These are phyloP conservation scores for Chymomyza costata DNA, from an alignment of 1,140 invertebrate genomes.

Conservation along the genomic window DNA sequence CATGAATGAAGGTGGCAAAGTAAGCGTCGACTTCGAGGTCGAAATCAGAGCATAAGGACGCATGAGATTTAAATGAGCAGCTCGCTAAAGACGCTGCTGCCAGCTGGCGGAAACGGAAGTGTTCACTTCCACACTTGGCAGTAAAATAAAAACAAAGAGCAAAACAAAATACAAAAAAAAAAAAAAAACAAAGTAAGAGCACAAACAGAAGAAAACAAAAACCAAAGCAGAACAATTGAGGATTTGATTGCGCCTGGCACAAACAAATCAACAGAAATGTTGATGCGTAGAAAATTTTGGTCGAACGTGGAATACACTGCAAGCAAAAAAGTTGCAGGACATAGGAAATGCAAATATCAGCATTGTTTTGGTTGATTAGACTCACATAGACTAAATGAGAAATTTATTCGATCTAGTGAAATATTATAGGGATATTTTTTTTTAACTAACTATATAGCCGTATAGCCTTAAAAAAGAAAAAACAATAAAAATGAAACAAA, in stretches of 20 bases:
- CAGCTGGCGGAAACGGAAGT: constrained; percentile 54
- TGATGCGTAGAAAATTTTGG: too few relatives aligned
- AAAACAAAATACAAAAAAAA: constrained; percentile 4
- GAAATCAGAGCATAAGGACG: constrained; percentile 18
- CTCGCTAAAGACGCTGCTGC: neutral
- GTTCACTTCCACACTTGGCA: constrained; percentile 46
- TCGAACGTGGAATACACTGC: too few relatives aligned
- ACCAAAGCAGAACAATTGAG: constrained; percentile 47
- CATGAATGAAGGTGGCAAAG: constrained; percentile 32
- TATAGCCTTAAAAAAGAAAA: too few relatives aligned
- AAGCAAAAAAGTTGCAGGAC: too few relatives aligned
- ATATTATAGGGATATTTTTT: too few relatives aligned
- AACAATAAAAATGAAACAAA: too few relatives aligned
- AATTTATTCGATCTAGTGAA: too few relatives aligned
- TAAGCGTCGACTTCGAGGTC: too few relatives aligned
- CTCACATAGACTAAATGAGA: too few relatives aligned
- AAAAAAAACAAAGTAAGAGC: constrained; percentile 4
- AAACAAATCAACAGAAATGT: constrained; percentile 58
- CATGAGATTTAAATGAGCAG: constrained; percentile 47
- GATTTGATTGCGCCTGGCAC: constrained; percentile 46
- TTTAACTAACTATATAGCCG: too few relatives aligned
- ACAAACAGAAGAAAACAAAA: neutral
- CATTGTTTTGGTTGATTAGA: too few relatives aligned
- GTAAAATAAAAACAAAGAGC: constrained; percentile 62
- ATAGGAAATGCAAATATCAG: too few relatives aligned